Evolutionary conservation across 1,140 invertebrate genomes (phyloP).

Genomic region (Meloidogyne chitwoodi): DNA sequence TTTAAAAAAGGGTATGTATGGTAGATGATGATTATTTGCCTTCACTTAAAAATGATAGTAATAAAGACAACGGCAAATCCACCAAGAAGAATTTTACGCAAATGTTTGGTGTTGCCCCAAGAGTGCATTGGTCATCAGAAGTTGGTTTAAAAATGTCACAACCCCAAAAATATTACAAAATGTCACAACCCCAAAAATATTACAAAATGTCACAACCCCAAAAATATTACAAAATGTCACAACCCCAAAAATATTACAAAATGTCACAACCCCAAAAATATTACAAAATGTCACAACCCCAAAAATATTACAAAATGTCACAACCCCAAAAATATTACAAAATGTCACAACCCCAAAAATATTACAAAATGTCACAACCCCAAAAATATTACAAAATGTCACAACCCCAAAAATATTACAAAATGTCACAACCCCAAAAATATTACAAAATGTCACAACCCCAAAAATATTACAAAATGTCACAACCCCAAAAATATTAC

Average conservation of each 20-base stretch:
- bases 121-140: conserved; percentile 36
- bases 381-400: background rate
- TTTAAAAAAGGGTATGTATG: conserved; percentile 15
- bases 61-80: background rate
- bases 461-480: background rate
- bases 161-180: background rate
- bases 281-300: background rate
- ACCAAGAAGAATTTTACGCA: background rate
- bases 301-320: no score
- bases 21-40: conserved; percentile 11
- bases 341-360: background rate
- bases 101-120: conserved; percentile 5
- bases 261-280: background rate
- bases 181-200: no score
- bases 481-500: background rate
- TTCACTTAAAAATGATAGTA: background rate
- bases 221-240: no score
- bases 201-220: no score
- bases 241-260: no score
- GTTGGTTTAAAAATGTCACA: background rate
- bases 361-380: background rate
- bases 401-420: background rate
- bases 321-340: background rate
- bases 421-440: background rate
- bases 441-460: background rate